Evolutionary conservation across 2,888 invertebrate species (phyloP), one percentile per base, ranked within the genome.

Genomic region (Sabellastarte sp.): DNA sequence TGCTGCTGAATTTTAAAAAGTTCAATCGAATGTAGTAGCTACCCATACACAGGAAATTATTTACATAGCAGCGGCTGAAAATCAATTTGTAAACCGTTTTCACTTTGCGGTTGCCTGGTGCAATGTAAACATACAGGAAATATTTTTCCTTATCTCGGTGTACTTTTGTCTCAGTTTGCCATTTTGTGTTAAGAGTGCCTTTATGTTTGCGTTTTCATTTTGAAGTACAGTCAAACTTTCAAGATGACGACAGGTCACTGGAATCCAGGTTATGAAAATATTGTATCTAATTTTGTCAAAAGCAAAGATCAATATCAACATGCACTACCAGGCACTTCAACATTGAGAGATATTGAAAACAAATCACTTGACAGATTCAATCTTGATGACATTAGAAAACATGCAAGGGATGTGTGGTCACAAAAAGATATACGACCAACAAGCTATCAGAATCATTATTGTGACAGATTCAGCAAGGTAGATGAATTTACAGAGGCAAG

Each of bases 241-340:
- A 63, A 32, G 52, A 79, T 80, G 79, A 73, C 79, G 2, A 77
- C 79, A 2, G 78, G 77, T 28, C 78, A 78, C 64, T 73, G 76
- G 62, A 65, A 76, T 63, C 78, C 79, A 1, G 78, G 79, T 2
- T 78, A 74, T 70, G 77, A 75, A 26, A 70, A 75, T 30, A 76
- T 76, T 28, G 75, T 78, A 10, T 69, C 76, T 31, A 65, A 70
- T 32, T 41, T 41, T 15, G n/a, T n/a, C n/a, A n/a, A n/a, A n/a
- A n/a, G n/a, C n/a, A n/a, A n/a, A n/a, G n/a, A n/a, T n/a, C n/a
- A n/a, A n/a, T n/a, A n/a, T n/a, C 41, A 41, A 41, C 10, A 20
- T 15, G 41, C 41, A 20, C 10, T 10, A 20, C 10, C 20, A 20
- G 41, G 10, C 20, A 10, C 10, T 10, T 15, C 5, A 5, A 26